A percentile compares a stretch with the other conserved stretches of the same genome.
These are phyloP conservation scores for Charaxes varanes DNA, from an alignment of 1,140 invertebrate genomes.

Conservation along the genomic window DNA sequence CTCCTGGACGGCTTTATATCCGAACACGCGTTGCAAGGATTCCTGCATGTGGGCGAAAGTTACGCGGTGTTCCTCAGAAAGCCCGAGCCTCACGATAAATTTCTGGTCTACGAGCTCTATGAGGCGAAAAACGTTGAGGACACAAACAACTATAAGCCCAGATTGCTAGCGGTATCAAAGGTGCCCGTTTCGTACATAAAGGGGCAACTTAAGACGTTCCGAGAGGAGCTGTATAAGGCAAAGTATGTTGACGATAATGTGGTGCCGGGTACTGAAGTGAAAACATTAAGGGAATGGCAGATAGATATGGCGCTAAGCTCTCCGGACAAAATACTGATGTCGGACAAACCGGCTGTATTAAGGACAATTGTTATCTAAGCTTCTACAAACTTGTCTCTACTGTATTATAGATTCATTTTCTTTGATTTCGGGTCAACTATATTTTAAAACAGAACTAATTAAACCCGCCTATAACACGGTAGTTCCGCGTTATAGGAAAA, in stretches of 20 bases:
- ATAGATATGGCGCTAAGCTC: constrained; percentile 39
- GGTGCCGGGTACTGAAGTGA: constrained; percentile 47
- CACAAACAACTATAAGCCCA: constrained; percentile 29
- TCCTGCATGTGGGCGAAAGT: constrained; percentile 50
- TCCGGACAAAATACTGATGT: background rate
- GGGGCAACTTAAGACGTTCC: constrained; percentile 44
- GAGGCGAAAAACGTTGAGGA: constrained; percentile 39
- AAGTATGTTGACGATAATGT: constrained; percentile 46
- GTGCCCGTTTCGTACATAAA: constrained; percentile 50
- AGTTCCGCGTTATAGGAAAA: too few relatives aligned
- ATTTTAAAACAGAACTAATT: too few relatives aligned
- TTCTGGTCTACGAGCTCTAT: constrained; percentile 52
- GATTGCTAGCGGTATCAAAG: constrained; percentile 46
- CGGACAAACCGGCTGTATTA: constrained; percentile 4
- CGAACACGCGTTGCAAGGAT: constrained; percentile 42
- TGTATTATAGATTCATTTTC: too few relatives aligned
- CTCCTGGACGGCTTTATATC: constrained; percentile 49
- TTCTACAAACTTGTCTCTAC: background rate
- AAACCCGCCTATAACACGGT: too few relatives aligned
- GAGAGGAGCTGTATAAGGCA: constrained; percentile 42
- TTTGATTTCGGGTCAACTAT: too few relatives aligned
- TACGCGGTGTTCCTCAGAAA: constrained; percentile 46
- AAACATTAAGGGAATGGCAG: constrained; percentile 58
- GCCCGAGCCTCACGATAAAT: constrained; percentile 48
- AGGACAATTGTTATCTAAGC: constrained; percentile 6